A percentile compares a stretch with the other conserved stretches of the same genome.
phyloP scores from a whole-genome alignment of 2,888 invertebrate species.

The Ennomos erosarius region DNA sequence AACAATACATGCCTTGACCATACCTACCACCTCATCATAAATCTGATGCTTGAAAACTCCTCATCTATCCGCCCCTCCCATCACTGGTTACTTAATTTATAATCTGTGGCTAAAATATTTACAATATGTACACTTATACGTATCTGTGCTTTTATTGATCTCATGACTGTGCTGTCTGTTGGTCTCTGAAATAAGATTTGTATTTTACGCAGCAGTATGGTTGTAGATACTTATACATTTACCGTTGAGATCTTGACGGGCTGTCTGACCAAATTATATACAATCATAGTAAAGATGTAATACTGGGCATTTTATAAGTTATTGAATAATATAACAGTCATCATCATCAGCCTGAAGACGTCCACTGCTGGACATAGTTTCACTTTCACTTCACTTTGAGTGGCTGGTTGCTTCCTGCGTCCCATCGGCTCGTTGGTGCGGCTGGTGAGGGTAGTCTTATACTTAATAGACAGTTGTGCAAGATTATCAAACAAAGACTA shows the following conservation, averaged over 20 bases:
- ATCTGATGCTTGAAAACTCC: slow-evolving; percentile 14
- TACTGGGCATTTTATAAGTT: no score
- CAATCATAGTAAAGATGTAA: background rate
- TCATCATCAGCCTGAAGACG: no score
- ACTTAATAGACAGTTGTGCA: no score
- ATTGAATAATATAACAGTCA: no score
- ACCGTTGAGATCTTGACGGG: no score
- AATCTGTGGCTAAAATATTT: slow-evolving; percentile 38
- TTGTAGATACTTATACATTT: no score
- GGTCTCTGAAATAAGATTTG: background rate
- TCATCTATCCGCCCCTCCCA: slow-evolving; percentile 38
- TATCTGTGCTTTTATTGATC: slow-evolving; percentile 3
- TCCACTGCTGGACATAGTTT: no score
- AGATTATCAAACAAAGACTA: no score
- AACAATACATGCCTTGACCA: slow-evolving; percentile 10
- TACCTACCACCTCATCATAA: slow-evolving; percentile 17
- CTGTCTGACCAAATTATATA: background rate
- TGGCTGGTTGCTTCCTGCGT: no score
- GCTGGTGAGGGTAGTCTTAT: no score
- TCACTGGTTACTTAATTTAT: slow-evolving; percentile 44
- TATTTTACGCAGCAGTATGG: background rate
- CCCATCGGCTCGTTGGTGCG: no score
- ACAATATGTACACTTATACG: slow-evolving; percentile 19
- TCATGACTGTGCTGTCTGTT: slow-evolving; percentile 3
- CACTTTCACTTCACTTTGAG: no score